Evolutionary conservation across 2,797 vertebrate genomes (phyloP).

Genomic region (Chelmon rostratus): DNA sequence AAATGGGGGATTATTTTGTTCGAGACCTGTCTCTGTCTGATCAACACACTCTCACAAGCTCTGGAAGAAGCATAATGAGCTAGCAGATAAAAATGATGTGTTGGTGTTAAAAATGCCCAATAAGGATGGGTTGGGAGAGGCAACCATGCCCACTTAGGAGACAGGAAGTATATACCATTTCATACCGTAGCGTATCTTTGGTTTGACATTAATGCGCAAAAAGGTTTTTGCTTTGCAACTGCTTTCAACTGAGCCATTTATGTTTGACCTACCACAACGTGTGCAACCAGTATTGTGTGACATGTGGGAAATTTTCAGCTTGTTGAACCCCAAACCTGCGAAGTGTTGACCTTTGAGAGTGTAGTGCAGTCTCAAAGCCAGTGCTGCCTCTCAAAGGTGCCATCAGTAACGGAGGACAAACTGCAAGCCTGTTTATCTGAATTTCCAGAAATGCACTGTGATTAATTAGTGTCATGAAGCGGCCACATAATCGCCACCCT

Average conservation of each 20-base stretch:
- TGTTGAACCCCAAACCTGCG: slow-evolving; percentile 19
- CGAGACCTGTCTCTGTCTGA: no score
- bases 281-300: slow-evolving; percentile 23
- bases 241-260: slow-evolving; percentile 7
- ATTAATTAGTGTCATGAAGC: slow-evolving; percentile 8
- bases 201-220: background rate
- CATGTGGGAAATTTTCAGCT: slow-evolving; percentile 8
- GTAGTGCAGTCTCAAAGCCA: background rate
- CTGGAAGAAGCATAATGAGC: no score
- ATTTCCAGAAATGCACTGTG: background rate
- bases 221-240: slow-evolving; percentile 13
- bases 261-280: background rate
- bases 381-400: slow-evolving; percentile 7
- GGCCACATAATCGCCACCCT: background rate
- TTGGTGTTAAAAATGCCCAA: no score
- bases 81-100: no score
- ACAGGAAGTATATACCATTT: no score
- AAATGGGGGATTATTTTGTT: no score
- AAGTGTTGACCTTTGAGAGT: slow-evolving; percentile 43
- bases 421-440: slow-evolving; percentile 2
- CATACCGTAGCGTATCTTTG: no score
- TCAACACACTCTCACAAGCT: no score
- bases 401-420: slow-evolving; percentile 35
- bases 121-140: no score
- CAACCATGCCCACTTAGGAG: no score